Evolutionary conservation across 1,140 invertebrate genomes (phyloP).

Genomic region (Heterodera carotae): DNA sequence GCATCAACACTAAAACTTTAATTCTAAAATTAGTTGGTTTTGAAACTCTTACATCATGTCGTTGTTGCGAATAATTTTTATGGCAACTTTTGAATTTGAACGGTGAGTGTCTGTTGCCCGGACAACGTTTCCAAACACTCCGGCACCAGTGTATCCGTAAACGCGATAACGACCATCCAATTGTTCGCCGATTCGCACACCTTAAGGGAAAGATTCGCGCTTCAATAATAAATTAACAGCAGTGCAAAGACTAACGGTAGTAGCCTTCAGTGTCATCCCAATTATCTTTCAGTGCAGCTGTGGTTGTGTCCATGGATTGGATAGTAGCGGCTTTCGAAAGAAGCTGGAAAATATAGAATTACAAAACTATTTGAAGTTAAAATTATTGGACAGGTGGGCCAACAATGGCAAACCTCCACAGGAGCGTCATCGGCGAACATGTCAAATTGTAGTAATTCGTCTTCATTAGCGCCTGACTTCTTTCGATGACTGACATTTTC

Average conservation of each 20-base stretch:
- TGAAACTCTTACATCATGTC: slow-evolving; percentile 87
- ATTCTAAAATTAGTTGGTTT: not conserved
- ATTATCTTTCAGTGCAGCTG: slow-evolving; percentile 90
- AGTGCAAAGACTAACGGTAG: slow-evolving; percentile 73
- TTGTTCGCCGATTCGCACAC: slow-evolving; percentile 89
- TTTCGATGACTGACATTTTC: slow-evolving; percentile 1
- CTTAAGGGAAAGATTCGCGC: too few species aligned
- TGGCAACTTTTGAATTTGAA: slow-evolving; percentile 86
- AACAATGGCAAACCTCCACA: slow-evolving; percentile 17
- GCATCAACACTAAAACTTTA: not conserved
- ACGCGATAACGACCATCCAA: slow-evolving; percentile 88
- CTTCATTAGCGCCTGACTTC: not conserved
- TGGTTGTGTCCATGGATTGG: slow-evolving; percentile 75
- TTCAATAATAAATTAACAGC: too few species aligned
- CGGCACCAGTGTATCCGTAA: slow-evolving; percentile 96
- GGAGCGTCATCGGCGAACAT: slow-evolving; percentile 62
- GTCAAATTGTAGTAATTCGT: slow-evolving; percentile 49
- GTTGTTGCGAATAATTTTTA: slow-evolving; percentile 99
- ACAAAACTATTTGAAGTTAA: too few species aligned
- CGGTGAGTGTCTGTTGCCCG: slow-evolving; percentile 84
- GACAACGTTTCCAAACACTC: slow-evolving; percentile 97
- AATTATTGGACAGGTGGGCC: not conserved
- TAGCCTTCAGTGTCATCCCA: slow-evolving; percentile 99
- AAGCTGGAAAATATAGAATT: slow-evolving; percentile 22
- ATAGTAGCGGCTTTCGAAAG: slow-evolving; percentile 69